Percentiles rank a stretch among this genome's conserved stretches.
These are phyloP conservation scores for Cranoglanis bouderius DNA, from an alignment of 2,113 vertebrate species.

Conservation along the genomic window DNA sequence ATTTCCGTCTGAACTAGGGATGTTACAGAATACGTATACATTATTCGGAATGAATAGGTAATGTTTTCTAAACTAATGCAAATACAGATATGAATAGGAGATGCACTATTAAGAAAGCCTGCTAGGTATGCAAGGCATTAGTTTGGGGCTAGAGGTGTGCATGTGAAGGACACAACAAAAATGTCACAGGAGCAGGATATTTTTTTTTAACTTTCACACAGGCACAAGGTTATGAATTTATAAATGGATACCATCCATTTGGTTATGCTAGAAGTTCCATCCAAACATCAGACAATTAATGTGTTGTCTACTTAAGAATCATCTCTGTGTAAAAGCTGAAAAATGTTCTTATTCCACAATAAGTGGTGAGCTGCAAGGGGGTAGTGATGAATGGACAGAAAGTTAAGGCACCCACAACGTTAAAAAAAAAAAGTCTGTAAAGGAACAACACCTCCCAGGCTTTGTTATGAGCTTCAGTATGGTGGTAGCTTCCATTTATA, in stretches of 20 bases:
- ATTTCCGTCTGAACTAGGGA: background rate
- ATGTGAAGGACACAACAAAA: background rate
- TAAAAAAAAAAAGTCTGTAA: background rate
- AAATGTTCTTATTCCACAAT: background rate
- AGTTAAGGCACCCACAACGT: background rate
- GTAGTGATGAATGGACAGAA: background rate
- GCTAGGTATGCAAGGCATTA: background rate
- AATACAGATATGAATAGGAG: background rate
- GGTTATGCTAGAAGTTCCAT: background rate
- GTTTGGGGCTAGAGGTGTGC: background rate
- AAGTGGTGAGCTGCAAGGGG: background rate
- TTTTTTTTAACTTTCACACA: background rate
- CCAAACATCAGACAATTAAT: background rate
- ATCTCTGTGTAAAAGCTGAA: background rate
- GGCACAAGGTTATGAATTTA: background rate
- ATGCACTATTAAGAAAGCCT: background rate
- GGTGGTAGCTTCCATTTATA: background rate
- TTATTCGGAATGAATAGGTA: background rate
- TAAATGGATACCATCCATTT: background rate
- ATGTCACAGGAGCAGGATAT: background rate
- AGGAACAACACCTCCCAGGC: background rate
- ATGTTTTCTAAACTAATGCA: background rate
- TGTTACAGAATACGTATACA: background rate
- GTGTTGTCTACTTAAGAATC: background rate
- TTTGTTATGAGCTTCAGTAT: background rate